Evolutionary conservation across 1,140 invertebrate species (phyloP).

Genomic region (Hyphantria cunea): DNA sequence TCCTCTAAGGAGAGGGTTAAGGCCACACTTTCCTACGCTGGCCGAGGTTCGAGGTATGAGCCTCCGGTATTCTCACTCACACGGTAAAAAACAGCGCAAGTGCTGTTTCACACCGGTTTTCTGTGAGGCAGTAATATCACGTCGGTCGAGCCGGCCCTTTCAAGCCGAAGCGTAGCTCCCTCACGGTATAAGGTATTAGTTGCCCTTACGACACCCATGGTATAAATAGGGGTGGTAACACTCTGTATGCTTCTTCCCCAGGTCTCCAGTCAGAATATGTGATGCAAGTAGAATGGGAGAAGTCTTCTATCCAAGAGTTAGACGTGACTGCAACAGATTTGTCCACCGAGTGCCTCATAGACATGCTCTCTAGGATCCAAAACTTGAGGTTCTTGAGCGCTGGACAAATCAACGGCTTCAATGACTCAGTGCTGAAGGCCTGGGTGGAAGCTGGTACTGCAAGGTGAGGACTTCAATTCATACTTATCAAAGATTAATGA

Average conservation of each 20-base stretch:
- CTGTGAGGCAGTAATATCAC: too few species aligned
- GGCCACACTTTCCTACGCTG: too few species aligned
- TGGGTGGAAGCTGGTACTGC: slow-evolving; percentile 95
- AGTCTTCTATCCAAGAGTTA: slow-evolving; percentile 95
- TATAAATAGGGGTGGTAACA: too few species aligned
- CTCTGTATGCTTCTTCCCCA: slow-evolving; percentile 59
- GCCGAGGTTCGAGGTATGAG: too few species aligned
- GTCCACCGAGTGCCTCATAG: slow-evolving; percentile 95
- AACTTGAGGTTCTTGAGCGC: slow-evolving; percentile 95
- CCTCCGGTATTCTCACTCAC: too few species aligned
- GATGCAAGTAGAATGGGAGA: slow-evolving; percentile 98
- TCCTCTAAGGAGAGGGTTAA: too few species aligned
- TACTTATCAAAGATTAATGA: neutral
- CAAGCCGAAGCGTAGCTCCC: too few species aligned
- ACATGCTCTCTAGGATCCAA: slow-evolving; percentile 94
- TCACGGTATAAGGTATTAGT: too few species aligned
- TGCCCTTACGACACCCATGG: too few species aligned
- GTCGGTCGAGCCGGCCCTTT: too few species aligned
- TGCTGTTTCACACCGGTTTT: too few species aligned
- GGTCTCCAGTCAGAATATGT: slow-evolving; percentile 95
- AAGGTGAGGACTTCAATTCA: slow-evolving; percentile 44
- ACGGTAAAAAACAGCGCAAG: too few species aligned
- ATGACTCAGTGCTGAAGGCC: slow-evolving; percentile 94
- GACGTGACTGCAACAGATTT: slow-evolving; percentile 98
- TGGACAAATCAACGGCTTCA: slow-evolving; percentile 98